Evolutionary conservation across 2,888 invertebrate species (phyloP).

Genomic region (Aphidoletes aphidimyza): DNA sequence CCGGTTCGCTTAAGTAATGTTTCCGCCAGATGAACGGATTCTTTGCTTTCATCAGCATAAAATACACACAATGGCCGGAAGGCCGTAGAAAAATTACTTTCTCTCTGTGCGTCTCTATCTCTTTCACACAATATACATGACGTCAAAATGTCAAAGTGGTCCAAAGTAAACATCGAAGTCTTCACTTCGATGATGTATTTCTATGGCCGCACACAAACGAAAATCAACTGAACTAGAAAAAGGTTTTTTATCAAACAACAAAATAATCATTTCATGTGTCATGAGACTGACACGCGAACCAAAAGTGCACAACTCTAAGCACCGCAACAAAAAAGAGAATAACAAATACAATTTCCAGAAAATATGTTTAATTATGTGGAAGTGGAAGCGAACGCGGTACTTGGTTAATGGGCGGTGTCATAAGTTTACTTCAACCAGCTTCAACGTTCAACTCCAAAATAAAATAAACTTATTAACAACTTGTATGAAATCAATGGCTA

Average conservation of each 20-base stretch:
- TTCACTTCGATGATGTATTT: neutral
- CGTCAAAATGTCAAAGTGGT: no score
- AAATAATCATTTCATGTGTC: no score
- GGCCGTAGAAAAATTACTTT: neutral
- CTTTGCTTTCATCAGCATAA: neutral
- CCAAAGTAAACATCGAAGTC: no score
- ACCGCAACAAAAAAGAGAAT: neutral
- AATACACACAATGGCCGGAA: neutral
- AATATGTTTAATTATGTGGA: neutral
- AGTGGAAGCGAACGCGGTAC: neutral
- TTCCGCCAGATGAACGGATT: neutral
- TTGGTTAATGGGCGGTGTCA: no score
- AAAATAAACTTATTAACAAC: slow-evolving; percentile 1
- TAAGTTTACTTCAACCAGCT: no score
- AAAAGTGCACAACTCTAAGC: neutral
- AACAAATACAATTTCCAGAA: neutral
- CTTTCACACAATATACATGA: neutral
- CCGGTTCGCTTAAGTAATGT: neutral
- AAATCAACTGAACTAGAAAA: slow-evolving; percentile 32
- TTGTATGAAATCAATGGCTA: neutral
- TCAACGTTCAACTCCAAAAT: no score
- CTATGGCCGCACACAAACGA: neutral
- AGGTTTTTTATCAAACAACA: neutral
- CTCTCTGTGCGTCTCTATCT: neutral
- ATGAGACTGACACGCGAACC: neutral